Evolutionary conservation across 2,797 vertebrate genomes (phyloP).

Genomic region (Vespertilio murinus): DNA sequence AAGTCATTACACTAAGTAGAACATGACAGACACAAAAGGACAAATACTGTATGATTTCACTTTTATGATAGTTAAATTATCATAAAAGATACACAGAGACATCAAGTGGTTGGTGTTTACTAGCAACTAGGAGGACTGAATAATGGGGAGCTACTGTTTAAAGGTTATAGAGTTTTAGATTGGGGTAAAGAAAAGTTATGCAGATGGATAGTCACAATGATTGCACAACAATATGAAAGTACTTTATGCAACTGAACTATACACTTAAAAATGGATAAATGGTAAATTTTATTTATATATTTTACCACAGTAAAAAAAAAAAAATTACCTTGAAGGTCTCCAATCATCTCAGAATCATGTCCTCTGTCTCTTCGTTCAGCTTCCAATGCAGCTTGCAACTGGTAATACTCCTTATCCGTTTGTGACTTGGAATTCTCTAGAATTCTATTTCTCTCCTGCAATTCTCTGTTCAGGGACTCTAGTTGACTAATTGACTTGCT

Average conservation of each 20-base stretch:
- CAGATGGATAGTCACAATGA: background rate
- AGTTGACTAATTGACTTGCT: constrained; percentile 93
- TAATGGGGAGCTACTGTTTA: background rate
- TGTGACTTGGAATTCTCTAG: constrained; percentile 91
- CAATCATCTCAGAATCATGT: constrained; percentile 97
- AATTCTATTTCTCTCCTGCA: constrained; percentile 93
- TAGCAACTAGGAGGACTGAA: background rate
- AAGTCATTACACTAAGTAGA: background rate
- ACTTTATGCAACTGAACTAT: background rate
- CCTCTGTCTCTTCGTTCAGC: constrained; percentile 94
- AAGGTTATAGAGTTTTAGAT: background rate
- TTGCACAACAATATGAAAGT: background rate
- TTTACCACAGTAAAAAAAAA: constrained; percentile 55
- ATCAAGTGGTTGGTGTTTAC: background rate
- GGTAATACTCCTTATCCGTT: constrained; percentile 93
- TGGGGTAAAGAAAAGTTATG: background rate
- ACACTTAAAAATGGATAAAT: background rate
- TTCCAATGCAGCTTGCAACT: constrained; percentile 94
- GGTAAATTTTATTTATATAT: background rate
- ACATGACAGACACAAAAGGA: background rate
- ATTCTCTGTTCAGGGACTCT: constrained; percentile 93
- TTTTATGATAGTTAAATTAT: background rate
- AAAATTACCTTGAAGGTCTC: constrained; percentile 93
- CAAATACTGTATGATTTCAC: background rate
- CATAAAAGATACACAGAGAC: background rate